Conservation (phyloP, 2,888 invertebrate species). For the Diarsia dahlii region DNA sequence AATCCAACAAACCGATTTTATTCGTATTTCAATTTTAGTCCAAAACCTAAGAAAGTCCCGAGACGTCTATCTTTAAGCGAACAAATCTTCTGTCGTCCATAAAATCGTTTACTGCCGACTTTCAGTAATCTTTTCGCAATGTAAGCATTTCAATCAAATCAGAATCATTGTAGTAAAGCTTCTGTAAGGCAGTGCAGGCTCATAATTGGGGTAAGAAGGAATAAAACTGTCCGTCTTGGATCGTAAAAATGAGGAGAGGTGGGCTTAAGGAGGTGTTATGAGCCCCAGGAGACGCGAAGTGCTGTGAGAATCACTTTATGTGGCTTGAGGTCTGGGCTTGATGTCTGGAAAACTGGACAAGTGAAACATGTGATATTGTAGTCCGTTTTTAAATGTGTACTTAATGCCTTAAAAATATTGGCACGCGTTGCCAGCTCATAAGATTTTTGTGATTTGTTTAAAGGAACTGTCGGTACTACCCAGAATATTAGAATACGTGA, state of each 20-base stretch:
- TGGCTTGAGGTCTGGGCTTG: constrained; percentile 35
- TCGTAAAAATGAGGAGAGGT: constrained; percentile 69
- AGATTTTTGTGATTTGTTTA: no score
- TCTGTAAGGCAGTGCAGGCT: constrained; percentile 64
- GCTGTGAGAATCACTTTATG: constrained; percentile 63
- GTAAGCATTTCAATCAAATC: constrained; percentile 75
- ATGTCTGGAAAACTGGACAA: constrained; percentile 36
- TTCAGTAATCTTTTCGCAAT: constrained; percentile 67
- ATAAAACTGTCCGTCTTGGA: constrained; percentile 68
- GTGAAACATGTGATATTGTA: neutral
- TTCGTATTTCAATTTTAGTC: constrained; percentile 61
- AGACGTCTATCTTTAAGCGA: constrained; percentile 54
- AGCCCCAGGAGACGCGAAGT: constrained; percentile 44
- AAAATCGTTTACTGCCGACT: constrained; percentile 66
- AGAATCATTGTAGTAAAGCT: constrained; percentile 70
- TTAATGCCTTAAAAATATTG: no score
- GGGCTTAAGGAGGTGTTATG: constrained; percentile 63
- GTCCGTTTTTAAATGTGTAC: neutral
- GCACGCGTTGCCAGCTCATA: no score
- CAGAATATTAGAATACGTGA: no score
- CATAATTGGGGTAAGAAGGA: constrained; percentile 72
- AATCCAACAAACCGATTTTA: constrained; percentile 47
- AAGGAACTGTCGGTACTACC: no score
- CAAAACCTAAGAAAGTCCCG: constrained; percentile 34
- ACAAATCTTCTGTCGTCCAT: constrained; percentile 65